phyloP scores from a whole-genome alignment of 2,113 vertebrate genomes.

The Microcebus jonahi region DNA sequence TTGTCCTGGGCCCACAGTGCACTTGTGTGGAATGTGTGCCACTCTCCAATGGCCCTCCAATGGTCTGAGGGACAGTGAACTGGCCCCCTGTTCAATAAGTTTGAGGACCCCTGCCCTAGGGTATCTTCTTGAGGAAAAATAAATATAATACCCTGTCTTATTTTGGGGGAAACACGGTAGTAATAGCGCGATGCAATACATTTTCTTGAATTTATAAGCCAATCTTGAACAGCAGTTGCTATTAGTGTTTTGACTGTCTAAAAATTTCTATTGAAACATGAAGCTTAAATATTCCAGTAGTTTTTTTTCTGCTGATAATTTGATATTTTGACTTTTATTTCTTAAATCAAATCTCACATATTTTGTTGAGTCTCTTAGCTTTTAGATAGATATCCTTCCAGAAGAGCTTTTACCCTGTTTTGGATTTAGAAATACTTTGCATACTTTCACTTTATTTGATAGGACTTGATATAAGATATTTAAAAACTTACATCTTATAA shows the following conservation, averaged over 20 bases:
- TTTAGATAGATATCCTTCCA: not conserved
- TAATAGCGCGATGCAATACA: not conserved
- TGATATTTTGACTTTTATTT: conserved; percentile 35
- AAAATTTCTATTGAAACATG: not conserved
- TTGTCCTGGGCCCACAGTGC: too few relatives aligned
- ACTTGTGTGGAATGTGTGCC: too few relatives aligned
- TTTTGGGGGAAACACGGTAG: not conserved
- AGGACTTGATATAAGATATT: not conserved
- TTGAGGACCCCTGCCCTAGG: too few relatives aligned
- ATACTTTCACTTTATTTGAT: conserved; percentile 14
- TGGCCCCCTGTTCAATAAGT: too few relatives aligned
- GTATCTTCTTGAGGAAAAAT: too few relatives aligned
- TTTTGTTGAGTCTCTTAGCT: not conserved
- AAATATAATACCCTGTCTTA: too few relatives aligned
- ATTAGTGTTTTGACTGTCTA: not conserved
- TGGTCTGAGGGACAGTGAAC: too few relatives aligned
- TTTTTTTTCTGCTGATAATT: conserved; percentile 26
- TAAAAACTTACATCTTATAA: not conserved
- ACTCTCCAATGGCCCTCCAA: too few relatives aligned
- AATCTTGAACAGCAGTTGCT: not conserved
- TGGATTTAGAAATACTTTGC: not conserved
- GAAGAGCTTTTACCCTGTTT: not conserved
- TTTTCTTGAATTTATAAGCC: not conserved
- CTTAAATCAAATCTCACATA: not conserved
- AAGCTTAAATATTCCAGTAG: not conserved